Evolutionary conservation across 2,797 vertebrate species (phyloP).

Genomic region (Lacerta viridis): DNA sequence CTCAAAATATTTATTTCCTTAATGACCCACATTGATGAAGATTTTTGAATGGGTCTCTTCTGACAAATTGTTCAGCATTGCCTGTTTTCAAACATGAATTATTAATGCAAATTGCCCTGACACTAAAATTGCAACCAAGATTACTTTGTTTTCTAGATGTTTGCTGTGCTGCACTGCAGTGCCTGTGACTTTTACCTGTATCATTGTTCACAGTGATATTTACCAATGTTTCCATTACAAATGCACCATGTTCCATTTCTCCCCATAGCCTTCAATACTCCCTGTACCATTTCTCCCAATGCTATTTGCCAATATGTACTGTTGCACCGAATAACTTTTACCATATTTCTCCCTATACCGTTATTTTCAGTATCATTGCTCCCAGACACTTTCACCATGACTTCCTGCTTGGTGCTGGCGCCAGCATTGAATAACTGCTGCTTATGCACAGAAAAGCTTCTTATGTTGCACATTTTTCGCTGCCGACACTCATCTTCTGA

Average conservation of each 20-base stretch:
- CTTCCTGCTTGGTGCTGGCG: constrained; percentile 12
- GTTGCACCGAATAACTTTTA: too few species aligned
- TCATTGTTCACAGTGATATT: background rate
- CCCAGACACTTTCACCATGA: background rate
- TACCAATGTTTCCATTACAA: too few species aligned
- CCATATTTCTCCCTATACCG: too few species aligned
- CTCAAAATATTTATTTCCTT: background rate
- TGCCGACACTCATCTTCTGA: background rate
- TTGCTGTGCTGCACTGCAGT: background rate
- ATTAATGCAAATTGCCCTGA: background rate
- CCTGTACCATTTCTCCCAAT: too few species aligned
- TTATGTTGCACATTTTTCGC: constrained; percentile 14
- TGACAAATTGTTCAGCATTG: background rate
- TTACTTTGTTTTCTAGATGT: constrained; percentile 13
- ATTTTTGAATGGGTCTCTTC: background rate
- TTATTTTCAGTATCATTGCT: background rate
- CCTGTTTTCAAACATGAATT: constrained; percentile 23
- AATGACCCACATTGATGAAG: background rate
- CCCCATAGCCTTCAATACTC: too few species aligned
- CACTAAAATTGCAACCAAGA: constrained; percentile 1
- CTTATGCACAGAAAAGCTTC: background rate
- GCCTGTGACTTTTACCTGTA: background rate
- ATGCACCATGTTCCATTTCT: constrained; percentile 8
- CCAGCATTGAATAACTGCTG: constrained; percentile 7
- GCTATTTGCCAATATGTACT: too few species aligned